These are phyloP conservation scores for Coenonympha glycerion DNA, from an alignment of 2,888 invertebrate species.

Conservation along the genomic window DNA sequence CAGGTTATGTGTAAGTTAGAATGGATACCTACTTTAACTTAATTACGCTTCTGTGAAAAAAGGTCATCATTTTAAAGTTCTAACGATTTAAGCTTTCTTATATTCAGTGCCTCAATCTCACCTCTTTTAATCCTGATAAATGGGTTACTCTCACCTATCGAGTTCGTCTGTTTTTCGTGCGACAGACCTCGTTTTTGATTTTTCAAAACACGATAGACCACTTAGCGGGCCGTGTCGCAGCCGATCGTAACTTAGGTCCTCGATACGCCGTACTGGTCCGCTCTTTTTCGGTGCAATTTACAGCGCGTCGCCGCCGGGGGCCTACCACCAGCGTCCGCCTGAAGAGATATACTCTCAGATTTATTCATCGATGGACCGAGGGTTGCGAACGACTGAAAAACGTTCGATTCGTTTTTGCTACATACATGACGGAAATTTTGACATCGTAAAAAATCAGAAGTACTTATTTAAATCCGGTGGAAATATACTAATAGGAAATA, in stretches of 20 bases:
- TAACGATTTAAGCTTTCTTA: background rate
- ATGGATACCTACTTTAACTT: too few species aligned
- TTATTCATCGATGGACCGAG: slow-evolving; percentile 44
- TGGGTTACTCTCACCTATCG: slow-evolving; percentile 41
- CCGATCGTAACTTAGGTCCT: slow-evolving; percentile 64
- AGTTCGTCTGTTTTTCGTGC: slow-evolving; percentile 50
- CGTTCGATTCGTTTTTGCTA: background rate
- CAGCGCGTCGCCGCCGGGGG: slow-evolving; percentile 56
- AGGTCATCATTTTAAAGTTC: too few species aligned
- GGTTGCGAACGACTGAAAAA: slow-evolving; percentile 40
- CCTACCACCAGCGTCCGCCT: slow-evolving; percentile 48
- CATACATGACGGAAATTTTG: too few species aligned
- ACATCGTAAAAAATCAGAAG: too few species aligned
- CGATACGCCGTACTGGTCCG: slow-evolving; percentile 62
- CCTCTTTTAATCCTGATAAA: slow-evolving; percentile 61
- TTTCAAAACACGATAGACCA: slow-evolving; percentile 72
- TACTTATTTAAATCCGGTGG: too few species aligned
- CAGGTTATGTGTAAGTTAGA: too few species aligned
- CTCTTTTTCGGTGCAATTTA: slow-evolving; percentile 71
- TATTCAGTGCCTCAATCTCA: background rate
- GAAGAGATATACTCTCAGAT: slow-evolving; percentile 58
- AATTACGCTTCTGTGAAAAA: too few species aligned
- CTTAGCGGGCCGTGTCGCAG: slow-evolving; percentile 64
- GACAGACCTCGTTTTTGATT: slow-evolving; percentile 56
- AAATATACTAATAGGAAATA: too few species aligned